Percentiles rank a stretch among this genome's conserved stretches.
phyloP scores from a whole-genome alignment of 2,797 vertebrate species.

The Xyrichtys novacula region DNA sequence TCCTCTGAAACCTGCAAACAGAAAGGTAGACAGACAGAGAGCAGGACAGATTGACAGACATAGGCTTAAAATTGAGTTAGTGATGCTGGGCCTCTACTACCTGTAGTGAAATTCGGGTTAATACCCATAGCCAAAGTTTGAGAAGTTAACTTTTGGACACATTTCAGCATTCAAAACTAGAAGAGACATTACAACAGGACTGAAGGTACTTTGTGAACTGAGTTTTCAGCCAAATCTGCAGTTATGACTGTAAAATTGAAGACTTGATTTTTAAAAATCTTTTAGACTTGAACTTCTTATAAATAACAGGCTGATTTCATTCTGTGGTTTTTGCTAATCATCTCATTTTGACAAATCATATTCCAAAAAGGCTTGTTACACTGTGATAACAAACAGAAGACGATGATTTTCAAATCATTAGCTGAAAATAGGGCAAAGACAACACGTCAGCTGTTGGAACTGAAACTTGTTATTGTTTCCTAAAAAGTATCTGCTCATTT shows the following conservation, averaged over 20 bases:
- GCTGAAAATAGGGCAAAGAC: too few relatives aligned
- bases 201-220: background rate
- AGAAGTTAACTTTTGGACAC: slow-evolving; percentile 47
- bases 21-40: slow-evolving; percentile 23
- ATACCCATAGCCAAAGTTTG: slow-evolving; percentile 25
- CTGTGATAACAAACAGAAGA: too few relatives aligned
- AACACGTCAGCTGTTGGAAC: too few relatives aligned
- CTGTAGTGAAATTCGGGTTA: slow-evolving; percentile 12
- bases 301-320: too few relatives aligned
- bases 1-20: slow-evolving; percentile 50
- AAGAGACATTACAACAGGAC: background rate
- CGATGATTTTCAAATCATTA: too few relatives aligned
- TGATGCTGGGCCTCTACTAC: slow-evolving; percentile 9
- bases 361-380: too few relatives aligned
- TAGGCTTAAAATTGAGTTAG: slow-evolving; percentile 32
- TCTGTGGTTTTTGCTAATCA: too few relatives aligned
- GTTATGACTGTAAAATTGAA: background rate
- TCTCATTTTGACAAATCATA: too few relatives aligned
- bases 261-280: too few relatives aligned
- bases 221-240: background rate
- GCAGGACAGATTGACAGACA: slow-evolving; percentile 30
- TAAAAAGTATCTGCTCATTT: too few relatives aligned
- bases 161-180: background rate
- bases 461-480: too few relatives aligned
- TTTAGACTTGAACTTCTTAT: too few relatives aligned